Evolutionary conservation across 2,797 vertebrate genomes (phyloP).

Genomic region (Cottoperca gobio): DNA sequence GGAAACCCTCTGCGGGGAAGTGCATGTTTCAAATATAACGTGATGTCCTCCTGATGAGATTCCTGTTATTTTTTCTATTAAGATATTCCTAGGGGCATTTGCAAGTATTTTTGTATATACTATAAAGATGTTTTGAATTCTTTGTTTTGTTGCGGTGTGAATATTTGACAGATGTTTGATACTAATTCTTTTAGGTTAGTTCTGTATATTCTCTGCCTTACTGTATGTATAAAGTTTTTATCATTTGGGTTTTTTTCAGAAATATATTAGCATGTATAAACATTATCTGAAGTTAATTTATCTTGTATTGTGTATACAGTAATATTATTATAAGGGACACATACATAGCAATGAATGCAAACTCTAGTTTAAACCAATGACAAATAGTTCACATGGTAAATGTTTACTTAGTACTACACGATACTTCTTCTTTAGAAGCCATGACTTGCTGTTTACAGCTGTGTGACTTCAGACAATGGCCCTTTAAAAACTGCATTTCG

Average conservation of each 20-base stretch:
- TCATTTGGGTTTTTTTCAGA: slow-evolving; percentile 83
- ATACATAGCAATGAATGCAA: slow-evolving; percentile 87
- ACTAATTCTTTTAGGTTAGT: slow-evolving; percentile 77
- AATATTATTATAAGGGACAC: slow-evolving; percentile 85
- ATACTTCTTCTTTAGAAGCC: slow-evolving; percentile 57
- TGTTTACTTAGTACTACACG: slow-evolving; percentile 51
- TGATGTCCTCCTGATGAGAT: slow-evolving; percentile 77
- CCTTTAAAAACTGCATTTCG: slow-evolving; percentile 80
- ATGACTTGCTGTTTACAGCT: slow-evolving; percentile 68
- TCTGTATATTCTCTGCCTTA: slow-evolving; percentile 94
- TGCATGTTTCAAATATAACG: slow-evolving; percentile 82
- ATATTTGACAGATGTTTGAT: slow-evolving; percentile 86
- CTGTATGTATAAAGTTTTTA: slow-evolving; percentile 87
- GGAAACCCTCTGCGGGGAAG: slow-evolving; percentile 67
- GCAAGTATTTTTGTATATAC: slow-evolving; percentile 89
- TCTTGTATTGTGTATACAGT: slow-evolving; percentile 90
- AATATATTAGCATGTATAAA: slow-evolving; percentile 93
- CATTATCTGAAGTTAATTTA: slow-evolving; percentile 85
- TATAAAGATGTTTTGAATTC: slow-evolving; percentile 72
- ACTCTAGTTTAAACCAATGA: slow-evolving; percentile 81
- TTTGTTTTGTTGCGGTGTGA: slow-evolving; percentile 81
- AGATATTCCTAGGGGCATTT: slow-evolving; percentile 84
- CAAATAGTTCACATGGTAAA: slow-evolving; percentile 41
- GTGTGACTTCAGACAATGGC: slow-evolving; percentile 70
- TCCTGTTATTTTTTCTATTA: slow-evolving; percentile 81